These are phyloP conservation scores for Nephrocerus scutellatus DNA, from an alignment of 2,888 invertebrate species.

Conservation along the genomic window DNA sequence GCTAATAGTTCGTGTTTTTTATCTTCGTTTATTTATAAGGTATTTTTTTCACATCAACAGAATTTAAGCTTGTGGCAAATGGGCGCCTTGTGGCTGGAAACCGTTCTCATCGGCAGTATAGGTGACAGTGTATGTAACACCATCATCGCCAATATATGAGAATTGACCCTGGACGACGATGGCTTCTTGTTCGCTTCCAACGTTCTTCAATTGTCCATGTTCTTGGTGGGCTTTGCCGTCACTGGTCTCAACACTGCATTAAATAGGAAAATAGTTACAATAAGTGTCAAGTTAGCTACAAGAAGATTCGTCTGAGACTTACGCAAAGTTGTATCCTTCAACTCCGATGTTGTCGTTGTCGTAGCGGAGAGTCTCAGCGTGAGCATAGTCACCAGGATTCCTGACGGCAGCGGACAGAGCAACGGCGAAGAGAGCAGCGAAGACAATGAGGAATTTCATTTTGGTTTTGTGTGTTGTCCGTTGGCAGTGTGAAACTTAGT, in stretches of 20 bases:
- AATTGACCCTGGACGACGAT: conserved; percentile 48
- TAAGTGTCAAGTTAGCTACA: too few species aligned
- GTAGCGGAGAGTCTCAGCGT: conserved; percentile 30
- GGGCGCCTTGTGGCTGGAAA: conserved; percentile 47
- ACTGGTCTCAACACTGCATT: conserved; percentile 47
- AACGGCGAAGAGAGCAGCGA: conserved; percentile 30
- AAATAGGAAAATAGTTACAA: not conserved
- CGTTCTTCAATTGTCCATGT: conserved; percentile 49
- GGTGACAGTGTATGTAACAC: conserved; percentile 52
- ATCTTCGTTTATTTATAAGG: too few species aligned
- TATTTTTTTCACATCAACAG: too few species aligned
- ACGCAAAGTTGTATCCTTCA: conserved; percentile 55
- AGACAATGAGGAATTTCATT: conserved; percentile 42
- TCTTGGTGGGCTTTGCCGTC: conserved; percentile 50
- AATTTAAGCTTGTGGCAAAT: too few species aligned
- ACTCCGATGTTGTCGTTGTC: conserved; percentile 52
- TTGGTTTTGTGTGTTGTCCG: conserved; percentile 18
- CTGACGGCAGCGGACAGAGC: conserved; percentile 29
- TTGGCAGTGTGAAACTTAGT: conserved; percentile 1
- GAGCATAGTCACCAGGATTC: too few species aligned
- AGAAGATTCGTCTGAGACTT: too few species aligned
- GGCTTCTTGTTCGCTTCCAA: conserved; percentile 49
- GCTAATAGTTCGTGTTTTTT: too few species aligned
- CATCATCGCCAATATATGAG: conserved; percentile 51
- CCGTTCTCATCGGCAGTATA: conserved; percentile 36